phyloP scores from a whole-genome alignment of 2,797 vertebrate genomes.

The Tapera naevia region DNA sequence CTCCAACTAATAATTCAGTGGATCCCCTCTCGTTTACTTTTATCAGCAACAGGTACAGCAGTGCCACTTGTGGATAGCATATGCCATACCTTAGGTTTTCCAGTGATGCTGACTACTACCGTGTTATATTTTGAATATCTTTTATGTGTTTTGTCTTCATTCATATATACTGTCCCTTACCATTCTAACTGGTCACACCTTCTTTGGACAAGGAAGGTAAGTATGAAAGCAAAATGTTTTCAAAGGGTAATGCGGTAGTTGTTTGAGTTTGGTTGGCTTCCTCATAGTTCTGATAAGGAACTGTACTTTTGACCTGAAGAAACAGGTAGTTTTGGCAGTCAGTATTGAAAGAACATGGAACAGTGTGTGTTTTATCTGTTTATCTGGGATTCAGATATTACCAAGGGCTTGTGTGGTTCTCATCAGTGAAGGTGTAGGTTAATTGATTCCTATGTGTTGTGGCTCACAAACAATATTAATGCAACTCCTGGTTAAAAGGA shows the following conservation, averaged over 20 bases:
- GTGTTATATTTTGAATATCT: background rate
- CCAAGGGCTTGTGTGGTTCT: background rate
- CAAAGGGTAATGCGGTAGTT: background rate
- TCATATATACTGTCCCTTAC: background rate
- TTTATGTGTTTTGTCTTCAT: background rate
- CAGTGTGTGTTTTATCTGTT: background rate
- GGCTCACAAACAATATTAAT: background rate
- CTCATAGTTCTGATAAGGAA: background rate
- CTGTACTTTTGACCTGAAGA: background rate
- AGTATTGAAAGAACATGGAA: background rate
- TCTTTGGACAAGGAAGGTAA: background rate
- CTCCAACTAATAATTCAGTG: slow-evolving; percentile 76
- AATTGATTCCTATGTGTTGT: background rate
- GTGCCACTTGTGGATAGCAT: background rate
- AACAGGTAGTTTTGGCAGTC: background rate
- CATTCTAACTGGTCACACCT: background rate
- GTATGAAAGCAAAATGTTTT: background rate
- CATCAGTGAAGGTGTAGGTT: background rate
- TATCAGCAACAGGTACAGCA: slow-evolving; percentile 83
- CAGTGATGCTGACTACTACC: background rate
- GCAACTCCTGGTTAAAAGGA: background rate
- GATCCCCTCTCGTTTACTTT: slow-evolving; percentile 73
- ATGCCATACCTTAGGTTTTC: background rate
- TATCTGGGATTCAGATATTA: background rate
- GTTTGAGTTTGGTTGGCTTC: background rate